Evolutionary conservation across 2,797 vertebrate genomes (phyloP), one percentile per base, ranked within the genome.

Genomic region (Halcyon chelicuti): DNA sequence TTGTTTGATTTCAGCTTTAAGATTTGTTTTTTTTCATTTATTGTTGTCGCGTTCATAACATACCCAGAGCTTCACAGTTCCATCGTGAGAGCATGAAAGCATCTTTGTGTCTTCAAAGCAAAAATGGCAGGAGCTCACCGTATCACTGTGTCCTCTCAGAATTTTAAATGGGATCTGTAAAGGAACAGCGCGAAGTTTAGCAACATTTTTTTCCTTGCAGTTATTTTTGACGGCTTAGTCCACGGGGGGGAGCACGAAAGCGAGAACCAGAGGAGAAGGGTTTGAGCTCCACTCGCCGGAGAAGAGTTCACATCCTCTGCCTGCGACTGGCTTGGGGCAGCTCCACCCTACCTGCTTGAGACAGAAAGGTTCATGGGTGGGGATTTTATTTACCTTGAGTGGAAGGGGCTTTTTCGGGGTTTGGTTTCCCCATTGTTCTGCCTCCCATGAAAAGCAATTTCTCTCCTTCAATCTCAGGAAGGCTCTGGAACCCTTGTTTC

Each of bases 71-170:
- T 96, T 97, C 67, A 97, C 94, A 0, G 97, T 97, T 90, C 90
- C 71, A 89, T 98, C 98, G 0, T 97, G 96, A 86, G 98, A 98
- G 61, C 97, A 68, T 4, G 97, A 98, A 87, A 98, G 67, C 44
- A 98, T 52, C 94, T 96, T 98, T 3, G 97, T 97, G 94, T 98
- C 98, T 16, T 97, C 86, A 63, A 96, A 97, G 68, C 98, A 98
- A 86, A 98, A 98, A 54, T 96, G 95, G 79, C 98, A 98, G 94
- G 96, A 97, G 58, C 82, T 98, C 79, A 98, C 97, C 5, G 63
- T 37, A 10, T 95, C 82, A 5, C 88, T 19, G 22, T 98, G 98
- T 65, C 97, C 98, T 18, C 54, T 90, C 67, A 98, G 63, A 72
- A 97, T 94, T 86, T 96, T 96, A 63, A 97, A 97, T 1, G 90